Evolutionary conservation across 2,888 invertebrate genomes (phyloP).

Genomic region (Drosophila dives): DNA sequence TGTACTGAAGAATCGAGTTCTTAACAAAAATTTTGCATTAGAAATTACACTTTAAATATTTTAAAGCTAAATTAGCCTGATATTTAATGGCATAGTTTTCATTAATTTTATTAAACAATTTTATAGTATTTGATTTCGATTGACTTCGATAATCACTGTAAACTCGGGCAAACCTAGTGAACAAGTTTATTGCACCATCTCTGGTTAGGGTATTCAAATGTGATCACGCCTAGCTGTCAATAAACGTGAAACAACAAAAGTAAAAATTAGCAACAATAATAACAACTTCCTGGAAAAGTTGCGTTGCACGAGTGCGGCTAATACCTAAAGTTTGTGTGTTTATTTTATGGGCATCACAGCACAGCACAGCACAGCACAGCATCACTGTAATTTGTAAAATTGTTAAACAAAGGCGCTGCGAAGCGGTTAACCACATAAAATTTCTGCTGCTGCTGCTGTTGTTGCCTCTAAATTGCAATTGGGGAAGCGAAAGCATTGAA

Average conservation of each 20-base stretch:
- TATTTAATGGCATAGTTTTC: neutral
- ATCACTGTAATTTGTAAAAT: conserved; percentile 17
- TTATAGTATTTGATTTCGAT: neutral
- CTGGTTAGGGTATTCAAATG: conserved; percentile 19
- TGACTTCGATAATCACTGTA: neutral
- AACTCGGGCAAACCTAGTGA: neutral
- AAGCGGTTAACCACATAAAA: conserved; percentile 27
- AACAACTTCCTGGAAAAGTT: conserved; percentile 76
- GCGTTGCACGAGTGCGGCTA: conserved; percentile 39
- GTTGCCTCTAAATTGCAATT: conserved; percentile 37
- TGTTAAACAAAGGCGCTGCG: conserved; percentile 42
- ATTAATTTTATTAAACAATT: neutral
- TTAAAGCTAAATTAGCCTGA: accelerated
- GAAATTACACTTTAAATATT: neutral
- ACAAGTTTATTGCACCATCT: conserved; percentile 3
- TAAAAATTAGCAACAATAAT: conserved; percentile 32
- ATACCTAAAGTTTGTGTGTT: conserved; percentile 46
- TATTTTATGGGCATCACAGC: conserved; percentile 40
- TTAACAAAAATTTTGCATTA: neutral
- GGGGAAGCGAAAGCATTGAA: conserved; percentile 49
- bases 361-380: conserved; percentile 4
- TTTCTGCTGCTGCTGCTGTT: conserved; percentile 9
- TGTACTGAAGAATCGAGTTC: neutral
- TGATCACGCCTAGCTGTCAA: conserved; percentile 60
- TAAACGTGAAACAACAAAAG: conserved; percentile 49